Evolutionary conservation across 2,797 vertebrate genomes (phyloP), one percentile per base, ranked within the genome.

Genomic region (Avahi laniger): DNA sequence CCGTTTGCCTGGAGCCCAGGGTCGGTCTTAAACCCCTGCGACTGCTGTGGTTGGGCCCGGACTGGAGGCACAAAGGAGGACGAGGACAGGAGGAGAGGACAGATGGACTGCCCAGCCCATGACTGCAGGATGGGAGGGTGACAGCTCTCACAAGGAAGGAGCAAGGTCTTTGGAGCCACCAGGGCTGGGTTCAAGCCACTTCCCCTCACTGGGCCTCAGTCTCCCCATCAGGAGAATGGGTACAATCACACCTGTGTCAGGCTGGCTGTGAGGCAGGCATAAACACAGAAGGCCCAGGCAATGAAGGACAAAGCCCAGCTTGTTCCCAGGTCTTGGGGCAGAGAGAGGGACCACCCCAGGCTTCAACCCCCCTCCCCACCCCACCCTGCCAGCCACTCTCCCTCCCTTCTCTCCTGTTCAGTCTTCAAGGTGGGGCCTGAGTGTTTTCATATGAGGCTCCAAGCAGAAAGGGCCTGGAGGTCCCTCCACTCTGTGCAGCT

Each of bases 331-430:
- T 17, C 59, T 30, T 2, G 4, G 33, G 28, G 26, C 0, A 63
- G 65, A 67, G 11, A 22, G 61, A 57, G 54, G 54, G 24, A 41
- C 73, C 1, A 0, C 79, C 43, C 35, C 54, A n/a, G 89, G 8
- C 52, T 61, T 43, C 33, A 11, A 26, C 3, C 54, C 9, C 13
- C 11, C 12, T 7, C 1, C 4, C 0, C 0, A 2, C 18, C 24
- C 33, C 38, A 54, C 24, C 20, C 76, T 24, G 4, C 61, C 63
- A 5, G 48, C 43, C 0, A 0, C 35, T 1, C 26, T 4, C 15
- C 41, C 79, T 46, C 33, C 15, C 38, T 73, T 26, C 50, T 10
- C 20, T 1, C 57, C 48, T 18, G 20, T 11, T 26, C 83, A 11
- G 5, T 57, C 84, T 8, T 20, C 72, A 35, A 69, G 54, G 33